phyloP scores from a whole-genome alignment of 2,888 invertebrate species.

The Cryptus armator region DNA sequence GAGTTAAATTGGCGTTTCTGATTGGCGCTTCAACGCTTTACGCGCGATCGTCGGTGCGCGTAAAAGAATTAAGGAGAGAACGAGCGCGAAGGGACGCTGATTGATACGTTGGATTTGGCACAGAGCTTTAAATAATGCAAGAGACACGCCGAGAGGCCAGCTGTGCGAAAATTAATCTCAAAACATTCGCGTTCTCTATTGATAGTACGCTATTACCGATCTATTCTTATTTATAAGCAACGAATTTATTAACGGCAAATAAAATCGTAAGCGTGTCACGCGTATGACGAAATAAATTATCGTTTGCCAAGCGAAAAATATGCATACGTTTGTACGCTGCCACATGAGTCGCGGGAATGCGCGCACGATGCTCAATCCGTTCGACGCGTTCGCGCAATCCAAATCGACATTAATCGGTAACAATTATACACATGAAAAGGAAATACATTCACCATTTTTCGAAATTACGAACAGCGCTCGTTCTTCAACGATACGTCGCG shows the following conservation, averaged over 20 bases:
- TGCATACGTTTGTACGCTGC: not conserved
- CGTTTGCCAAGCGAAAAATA: not conserved
- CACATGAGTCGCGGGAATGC: not conserved
- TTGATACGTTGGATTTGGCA: constrained; percentile 32
- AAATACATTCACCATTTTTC: not conserved
- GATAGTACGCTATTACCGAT: not conserved
- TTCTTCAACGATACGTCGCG: no score
- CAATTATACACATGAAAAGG: not conserved
- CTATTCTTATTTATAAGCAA: not conserved
- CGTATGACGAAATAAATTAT: constrained; percentile 3
- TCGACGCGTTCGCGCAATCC: not conserved
- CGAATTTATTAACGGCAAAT: not conserved
- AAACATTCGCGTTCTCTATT: constrained; percentile 46
- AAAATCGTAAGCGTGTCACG: not conserved
- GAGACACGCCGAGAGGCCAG: constrained; percentile 47
- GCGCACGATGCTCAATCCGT: not conserved
- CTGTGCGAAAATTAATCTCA: constrained; percentile 55
- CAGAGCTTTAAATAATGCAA: constrained; percentile 43
- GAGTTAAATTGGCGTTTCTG: constrained; percentile 20
- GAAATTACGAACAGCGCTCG: not conserved
- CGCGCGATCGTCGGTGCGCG: no score
- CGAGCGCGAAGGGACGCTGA: constrained; percentile 16
- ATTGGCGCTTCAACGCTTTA: no score
- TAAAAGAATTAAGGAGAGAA: not conserved
- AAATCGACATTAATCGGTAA: not conserved